Evolutionary conservation across 2,888 invertebrate genomes (phyloP).

Genomic region (Rotaria sp.): DNA sequence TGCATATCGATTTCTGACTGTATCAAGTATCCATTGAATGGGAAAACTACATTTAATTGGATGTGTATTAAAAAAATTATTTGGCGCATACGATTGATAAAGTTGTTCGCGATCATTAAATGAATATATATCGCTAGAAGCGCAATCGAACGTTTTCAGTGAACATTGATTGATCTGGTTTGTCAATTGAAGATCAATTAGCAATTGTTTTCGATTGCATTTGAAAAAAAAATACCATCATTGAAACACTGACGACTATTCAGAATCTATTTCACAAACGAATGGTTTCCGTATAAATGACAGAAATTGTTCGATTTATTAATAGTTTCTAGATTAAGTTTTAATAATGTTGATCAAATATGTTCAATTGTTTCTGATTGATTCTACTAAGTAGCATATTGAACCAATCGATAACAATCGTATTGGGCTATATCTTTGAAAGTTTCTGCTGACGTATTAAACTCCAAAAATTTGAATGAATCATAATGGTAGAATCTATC

Average conservation of each 20-base stretch:
- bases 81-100: not conserved
- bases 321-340: not conserved
- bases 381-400: not conserved
- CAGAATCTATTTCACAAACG: not conserved
- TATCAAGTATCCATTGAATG: not conserved
- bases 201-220: not conserved
- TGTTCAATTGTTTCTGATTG: not conserved
- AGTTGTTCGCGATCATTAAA: not conserved
- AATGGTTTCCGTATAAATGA: not conserved
- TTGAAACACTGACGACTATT: not conserved
- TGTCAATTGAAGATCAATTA: not conserved
- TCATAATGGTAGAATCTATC: too few species aligned
- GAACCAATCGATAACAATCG: not conserved
- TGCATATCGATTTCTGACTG: not conserved
- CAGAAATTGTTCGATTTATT: not conserved
- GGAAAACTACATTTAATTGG: not conserved
- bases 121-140: not conserved
- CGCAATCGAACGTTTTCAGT: not conserved
- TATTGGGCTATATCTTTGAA: not conserved
- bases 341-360: not conserved
- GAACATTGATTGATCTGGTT: not conserved
- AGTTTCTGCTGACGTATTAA: not conserved
- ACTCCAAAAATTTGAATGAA: too few species aligned
- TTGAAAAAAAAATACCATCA: not conserved
- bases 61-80: not conserved